Conservation (phyloP, 2,888 invertebrate species). For the Dromius quadrimaculatus region DNA sequence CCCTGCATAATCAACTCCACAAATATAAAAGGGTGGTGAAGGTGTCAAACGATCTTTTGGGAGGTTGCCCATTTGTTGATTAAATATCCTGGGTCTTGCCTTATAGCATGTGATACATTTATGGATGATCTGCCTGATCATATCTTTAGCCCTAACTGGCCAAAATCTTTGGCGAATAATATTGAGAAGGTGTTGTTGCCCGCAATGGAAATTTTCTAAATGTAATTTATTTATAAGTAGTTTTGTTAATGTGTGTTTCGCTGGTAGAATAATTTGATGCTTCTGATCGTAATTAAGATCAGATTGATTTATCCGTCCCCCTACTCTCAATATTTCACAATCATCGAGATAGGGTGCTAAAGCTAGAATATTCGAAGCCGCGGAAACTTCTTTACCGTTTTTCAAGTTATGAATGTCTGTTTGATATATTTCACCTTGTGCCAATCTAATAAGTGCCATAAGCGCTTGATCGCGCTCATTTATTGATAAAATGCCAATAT, state of each 20-base stretch:
- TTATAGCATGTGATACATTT: background rate
- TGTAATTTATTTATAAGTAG: background rate
- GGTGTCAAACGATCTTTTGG: background rate
- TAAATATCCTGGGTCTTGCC: background rate
- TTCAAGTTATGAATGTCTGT: too few species aligned
- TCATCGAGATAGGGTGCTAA: background rate
- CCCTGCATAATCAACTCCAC: background rate
- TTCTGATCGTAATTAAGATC: background rate
- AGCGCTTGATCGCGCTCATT: too few species aligned
- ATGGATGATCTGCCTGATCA: background rate
- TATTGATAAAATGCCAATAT: too few species aligned
- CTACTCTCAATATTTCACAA: background rate
- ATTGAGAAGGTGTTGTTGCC: background rate
- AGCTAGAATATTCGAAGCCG: background rate
- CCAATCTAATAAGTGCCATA: too few species aligned
- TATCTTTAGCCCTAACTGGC: background rate
- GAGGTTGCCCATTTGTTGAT: background rate
- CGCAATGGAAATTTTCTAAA: background rate
- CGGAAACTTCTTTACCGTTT: too few species aligned
- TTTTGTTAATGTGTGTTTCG: background rate
- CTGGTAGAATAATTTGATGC: background rate
- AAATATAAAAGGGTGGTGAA: background rate
- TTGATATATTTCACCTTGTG: too few species aligned
- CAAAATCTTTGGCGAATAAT: background rate
- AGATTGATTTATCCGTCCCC: background rate